These are phyloP conservation scores for Pachyseris speciosa DNA, from an alignment of 64 coral and sea anemone species.

Conservation along the genomic window DNA sequence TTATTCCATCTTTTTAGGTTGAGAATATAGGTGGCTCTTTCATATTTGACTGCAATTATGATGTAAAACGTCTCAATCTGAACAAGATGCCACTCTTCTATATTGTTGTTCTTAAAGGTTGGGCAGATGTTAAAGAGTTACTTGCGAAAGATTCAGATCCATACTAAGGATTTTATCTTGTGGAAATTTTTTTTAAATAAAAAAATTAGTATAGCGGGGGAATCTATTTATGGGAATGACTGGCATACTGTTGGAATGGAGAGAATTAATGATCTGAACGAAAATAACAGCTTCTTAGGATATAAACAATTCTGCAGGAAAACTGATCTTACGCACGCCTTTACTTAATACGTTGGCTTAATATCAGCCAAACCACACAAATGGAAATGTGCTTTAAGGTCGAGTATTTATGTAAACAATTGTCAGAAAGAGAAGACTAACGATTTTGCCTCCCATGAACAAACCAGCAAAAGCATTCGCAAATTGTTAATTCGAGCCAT, in stretches of 20 bases:
- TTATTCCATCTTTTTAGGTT: too few relatives aligned
- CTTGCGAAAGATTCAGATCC: not conserved
- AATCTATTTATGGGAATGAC: not conserved
- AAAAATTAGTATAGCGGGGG: not conserved
- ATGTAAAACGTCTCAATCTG: not conserved
- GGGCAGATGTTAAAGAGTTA: not conserved
- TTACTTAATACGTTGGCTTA: too few relatives aligned
- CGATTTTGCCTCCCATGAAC: too few relatives aligned
- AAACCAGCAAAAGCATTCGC: too few relatives aligned
- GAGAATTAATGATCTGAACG: conserved; percentile 17
- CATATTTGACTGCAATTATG: conserved; percentile 29
- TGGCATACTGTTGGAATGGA: conserved; percentile 10
- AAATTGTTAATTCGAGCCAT: too few relatives aligned
- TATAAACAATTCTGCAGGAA: conserved; percentile 8
- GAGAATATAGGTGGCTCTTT: not conserved
- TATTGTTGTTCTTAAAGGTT: not conserved
- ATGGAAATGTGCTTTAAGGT: too few relatives aligned
- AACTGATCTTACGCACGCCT: too few relatives aligned
- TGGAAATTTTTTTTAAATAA: conserved; percentile 35
- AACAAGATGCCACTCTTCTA: not conserved
- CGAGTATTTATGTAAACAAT: too few relatives aligned
- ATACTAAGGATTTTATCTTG: conserved; percentile 10
- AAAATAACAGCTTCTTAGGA: not conserved
- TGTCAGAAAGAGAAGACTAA: too few relatives aligned
- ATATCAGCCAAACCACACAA: too few relatives aligned